Percentiles rank a stretch among this genome's conserved stretches.
Evolutionary conservation across 2,888 invertebrate species (phyloP).

Genomic region (Resseliella maxima): DNA sequence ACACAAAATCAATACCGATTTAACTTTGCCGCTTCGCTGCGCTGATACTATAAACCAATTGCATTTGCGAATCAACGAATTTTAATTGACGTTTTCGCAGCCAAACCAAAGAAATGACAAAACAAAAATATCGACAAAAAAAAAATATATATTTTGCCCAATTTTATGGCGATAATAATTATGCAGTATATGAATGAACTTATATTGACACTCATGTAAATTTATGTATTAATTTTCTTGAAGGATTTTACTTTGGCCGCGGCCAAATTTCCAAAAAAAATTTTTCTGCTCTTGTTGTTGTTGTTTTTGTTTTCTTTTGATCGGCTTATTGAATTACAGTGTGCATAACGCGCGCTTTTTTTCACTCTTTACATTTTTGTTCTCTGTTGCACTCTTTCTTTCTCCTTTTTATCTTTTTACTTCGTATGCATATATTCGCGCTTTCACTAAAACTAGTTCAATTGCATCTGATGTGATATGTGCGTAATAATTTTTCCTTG

Average conservation of each 20-base stretch:
- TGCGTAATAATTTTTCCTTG: constrained; percentile 6
- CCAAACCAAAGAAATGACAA: no score
- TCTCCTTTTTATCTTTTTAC: not conserved
- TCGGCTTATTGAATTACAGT: constrained; percentile 47
- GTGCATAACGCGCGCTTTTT: not conserved
- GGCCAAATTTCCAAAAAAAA: not conserved
- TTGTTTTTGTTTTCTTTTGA: not conserved
- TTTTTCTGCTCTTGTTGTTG: not conserved
- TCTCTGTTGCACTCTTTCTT: not conserved
- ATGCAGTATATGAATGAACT: constrained; percentile 26
- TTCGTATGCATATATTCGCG: not conserved
- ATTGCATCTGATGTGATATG: constrained; percentile 13
- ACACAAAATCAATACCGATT: not conserved
- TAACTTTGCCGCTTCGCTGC: not conserved
- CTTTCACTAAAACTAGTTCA: constrained; percentile 38
- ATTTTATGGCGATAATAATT: constrained; percentile 50
- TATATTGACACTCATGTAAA: constrained; percentile 40
- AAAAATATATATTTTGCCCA: constrained; percentile 6
- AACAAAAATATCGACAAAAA: no score
- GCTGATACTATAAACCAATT: not conserved
- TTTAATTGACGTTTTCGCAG: not conserved
- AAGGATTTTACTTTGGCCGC: constrained; percentile 19
- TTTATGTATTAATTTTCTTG: constrained; percentile 50
- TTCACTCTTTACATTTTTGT: not conserved
- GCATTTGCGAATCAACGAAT: not conserved